These are phyloP conservation scores for Gymnothorax javanicus DNA, from an alignment of 2,797 vertebrate genomes.

Conservation along the genomic window DNA sequence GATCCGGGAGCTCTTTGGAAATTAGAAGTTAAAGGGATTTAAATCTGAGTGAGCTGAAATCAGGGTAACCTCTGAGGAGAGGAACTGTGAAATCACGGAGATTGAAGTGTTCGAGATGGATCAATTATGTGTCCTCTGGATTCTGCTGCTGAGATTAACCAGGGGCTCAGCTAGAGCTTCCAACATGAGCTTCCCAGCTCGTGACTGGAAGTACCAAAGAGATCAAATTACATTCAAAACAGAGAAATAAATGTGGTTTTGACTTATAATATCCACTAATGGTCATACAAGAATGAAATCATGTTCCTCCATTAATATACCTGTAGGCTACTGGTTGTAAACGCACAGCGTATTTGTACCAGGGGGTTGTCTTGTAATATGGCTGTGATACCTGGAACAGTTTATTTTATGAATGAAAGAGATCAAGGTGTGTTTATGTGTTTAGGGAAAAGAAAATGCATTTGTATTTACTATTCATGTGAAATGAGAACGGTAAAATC, in stretches of 20 bases:
- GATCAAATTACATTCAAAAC: background rate
- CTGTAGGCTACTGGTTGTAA: background rate
- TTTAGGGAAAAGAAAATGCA: background rate
- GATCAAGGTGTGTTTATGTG: background rate
- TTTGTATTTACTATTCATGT: background rate
- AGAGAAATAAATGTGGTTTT: background rate
- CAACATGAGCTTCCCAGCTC: background rate
- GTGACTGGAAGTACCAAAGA: background rate
- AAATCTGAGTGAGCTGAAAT: background rate
- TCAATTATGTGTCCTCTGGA: background rate
- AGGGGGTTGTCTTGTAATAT: background rate
- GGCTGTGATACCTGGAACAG: background rate
- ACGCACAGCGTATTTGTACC: background rate
- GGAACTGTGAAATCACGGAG: background rate
- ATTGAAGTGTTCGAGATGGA: background rate
- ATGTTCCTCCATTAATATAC: background rate
- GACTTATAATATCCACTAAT: slow-evolving; percentile 20
- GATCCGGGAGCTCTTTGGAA: background rate
- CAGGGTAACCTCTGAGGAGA: background rate
- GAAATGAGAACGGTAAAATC: background rate
- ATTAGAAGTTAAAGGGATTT: background rate
- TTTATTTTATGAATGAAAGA: background rate
- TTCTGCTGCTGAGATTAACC: slow-evolving; percentile 5
- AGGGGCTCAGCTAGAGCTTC: background rate
- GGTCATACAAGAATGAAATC: background rate